Evolutionary conservation across 2,797 vertebrate genomes (phyloP).

Genomic region (Phoebastria nigripes): DNA sequence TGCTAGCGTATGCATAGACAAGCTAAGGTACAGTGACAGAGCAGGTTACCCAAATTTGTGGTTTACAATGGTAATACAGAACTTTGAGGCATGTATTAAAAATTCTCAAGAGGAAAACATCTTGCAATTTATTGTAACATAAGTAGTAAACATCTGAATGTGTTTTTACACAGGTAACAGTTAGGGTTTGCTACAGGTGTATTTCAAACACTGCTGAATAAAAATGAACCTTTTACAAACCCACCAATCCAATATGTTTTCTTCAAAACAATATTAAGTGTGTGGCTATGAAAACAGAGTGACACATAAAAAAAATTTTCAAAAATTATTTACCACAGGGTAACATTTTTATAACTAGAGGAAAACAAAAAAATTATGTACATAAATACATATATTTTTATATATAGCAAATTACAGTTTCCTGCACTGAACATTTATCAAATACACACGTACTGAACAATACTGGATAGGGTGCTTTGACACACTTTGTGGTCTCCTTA

Average conservation of each 20-base stretch:
- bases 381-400: slow-evolving; percentile 60
- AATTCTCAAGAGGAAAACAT: slow-evolving; percentile 28
- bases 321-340: slow-evolving; percentile 62
- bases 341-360: slow-evolving; percentile 59
- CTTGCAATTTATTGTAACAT: slow-evolving; percentile 40
- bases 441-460: slow-evolving; percentile 70
- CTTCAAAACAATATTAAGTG: slow-evolving; percentile 32
- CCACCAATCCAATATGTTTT: background rate
- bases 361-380: slow-evolving; percentile 66
- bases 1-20: background rate
- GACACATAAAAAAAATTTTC: slow-evolving; percentile 58
- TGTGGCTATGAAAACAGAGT: slow-evolving; percentile 60
- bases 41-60: background rate
- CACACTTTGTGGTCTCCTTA: slow-evolving; percentile 44
- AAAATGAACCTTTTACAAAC: slow-evolving; percentile 43
- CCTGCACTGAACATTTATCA: slow-evolving; percentile 73
- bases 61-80: background rate
- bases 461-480: slow-evolving; percentile 62
- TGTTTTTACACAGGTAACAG: slow-evolving; percentile 48
- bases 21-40: background rate
- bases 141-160: slow-evolving; percentile 57
- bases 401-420: slow-evolving; percentile 74
- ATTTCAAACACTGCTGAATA: slow-evolving; percentile 31
- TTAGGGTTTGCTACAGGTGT: slow-evolving; percentile 23
- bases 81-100: background rate